A percentile compares a stretch with the other conserved stretches of the same genome.
These are phyloP conservation scores for Coturnix japonica DNA, from an alignment of 2,113 vertebrate species.

Conservation along the genomic window DNA sequence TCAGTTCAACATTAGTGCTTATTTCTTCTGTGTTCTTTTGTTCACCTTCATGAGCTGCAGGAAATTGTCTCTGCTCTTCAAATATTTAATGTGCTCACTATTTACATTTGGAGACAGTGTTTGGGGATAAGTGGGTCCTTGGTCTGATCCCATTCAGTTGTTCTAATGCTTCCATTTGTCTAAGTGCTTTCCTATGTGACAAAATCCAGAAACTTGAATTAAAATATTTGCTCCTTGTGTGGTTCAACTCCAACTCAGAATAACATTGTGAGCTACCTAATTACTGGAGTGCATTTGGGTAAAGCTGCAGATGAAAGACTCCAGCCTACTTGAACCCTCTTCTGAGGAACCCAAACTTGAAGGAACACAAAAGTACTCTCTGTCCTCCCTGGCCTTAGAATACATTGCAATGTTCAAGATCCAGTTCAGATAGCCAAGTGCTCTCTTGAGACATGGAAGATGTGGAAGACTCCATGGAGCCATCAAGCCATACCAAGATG, in stretches of 20 bases:
- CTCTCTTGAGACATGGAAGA: not conserved
- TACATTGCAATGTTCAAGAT: not conserved
- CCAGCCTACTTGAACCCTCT: not conserved
- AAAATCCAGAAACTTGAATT: not conserved
- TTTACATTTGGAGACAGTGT: not conserved
- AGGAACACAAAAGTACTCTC: not conserved
- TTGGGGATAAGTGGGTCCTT: not conserved
- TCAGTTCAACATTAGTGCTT: not conserved
- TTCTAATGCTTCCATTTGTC: not conserved
- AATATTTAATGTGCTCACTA: not conserved
- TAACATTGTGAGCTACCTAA: not conserved
- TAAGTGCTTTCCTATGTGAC: not conserved
- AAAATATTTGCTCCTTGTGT: not conserved
- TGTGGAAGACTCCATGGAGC: not conserved
- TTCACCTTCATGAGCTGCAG: not conserved
- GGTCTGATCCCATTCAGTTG: not conserved
- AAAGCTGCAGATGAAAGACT: not conserved
- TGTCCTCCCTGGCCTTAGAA: not conserved
- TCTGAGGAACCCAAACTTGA: not conserved
- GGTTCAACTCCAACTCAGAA: not conserved
- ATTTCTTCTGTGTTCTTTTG: not conserved
- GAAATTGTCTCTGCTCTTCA: not conserved
- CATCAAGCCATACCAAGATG: not conserved
- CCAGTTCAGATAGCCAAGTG: not conserved
- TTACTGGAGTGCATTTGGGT: not conserved